Conservation (phyloP, 1,140 invertebrate species). For the Bombus haemorrhoidalis region DNA sequence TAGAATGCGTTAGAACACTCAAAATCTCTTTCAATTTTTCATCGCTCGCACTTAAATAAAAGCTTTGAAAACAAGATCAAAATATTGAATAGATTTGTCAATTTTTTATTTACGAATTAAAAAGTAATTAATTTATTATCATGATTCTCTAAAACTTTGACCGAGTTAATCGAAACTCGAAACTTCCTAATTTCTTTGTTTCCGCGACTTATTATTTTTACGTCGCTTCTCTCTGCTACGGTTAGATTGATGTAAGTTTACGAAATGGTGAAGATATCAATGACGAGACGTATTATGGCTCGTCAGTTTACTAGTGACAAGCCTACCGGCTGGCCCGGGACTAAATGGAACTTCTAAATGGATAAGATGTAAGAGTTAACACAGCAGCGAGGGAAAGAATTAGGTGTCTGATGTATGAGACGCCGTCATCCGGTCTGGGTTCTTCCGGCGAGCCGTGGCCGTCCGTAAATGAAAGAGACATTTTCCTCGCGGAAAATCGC, state of each 20-base stretch:
- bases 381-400: conserved; percentile 68
- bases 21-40: background rate
- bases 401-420: conserved; percentile 73
- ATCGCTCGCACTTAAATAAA: background rate
- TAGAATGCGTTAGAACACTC: background rate
- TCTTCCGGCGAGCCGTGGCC: conserved; percentile 49
- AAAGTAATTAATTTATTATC: background rate
- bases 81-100: background rate
- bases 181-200: background rate
- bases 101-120: background rate
- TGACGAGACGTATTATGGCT: conserved; percentile 64
- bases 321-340: conserved; percentile 41
- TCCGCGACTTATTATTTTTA: background rate
- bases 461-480: conserved; percentile 60
- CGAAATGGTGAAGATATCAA: conserved; percentile 45
- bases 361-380: conserved; percentile 78
- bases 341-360: conserved; percentile 78
- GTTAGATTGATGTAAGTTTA: conserved; percentile 40
- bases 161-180: background rate
- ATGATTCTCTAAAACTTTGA: background rate
- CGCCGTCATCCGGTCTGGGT: conserved; percentile 48
- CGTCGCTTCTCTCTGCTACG: background rate
- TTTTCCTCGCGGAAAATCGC: conserved; percentile 45
- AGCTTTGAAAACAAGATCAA: background rate
- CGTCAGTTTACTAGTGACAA: conserved; percentile 75